Evolutionary conservation across 2,888 invertebrate genomes (phyloP), one percentile per base, ranked within the genome.

Genomic region (Ophion obscuratus): DNA sequence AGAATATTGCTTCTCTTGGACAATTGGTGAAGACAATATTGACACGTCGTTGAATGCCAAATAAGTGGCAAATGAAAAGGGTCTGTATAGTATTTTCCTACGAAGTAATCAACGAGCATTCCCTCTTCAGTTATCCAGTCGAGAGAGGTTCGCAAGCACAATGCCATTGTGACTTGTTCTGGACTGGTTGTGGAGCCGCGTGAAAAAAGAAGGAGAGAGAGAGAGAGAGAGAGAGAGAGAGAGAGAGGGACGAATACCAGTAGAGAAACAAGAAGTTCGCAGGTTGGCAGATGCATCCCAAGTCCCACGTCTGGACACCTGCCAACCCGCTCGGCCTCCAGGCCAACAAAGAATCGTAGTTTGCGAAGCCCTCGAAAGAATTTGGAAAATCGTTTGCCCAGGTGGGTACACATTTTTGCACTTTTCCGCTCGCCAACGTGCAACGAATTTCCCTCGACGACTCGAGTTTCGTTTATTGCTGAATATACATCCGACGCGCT

Each of bases 271-370:
- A 73, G 68, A 74, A 68, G 47, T 17, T 61, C 82, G 88, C 90
- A 89, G 89, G 90, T 89, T 89, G 87, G 91, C 92, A 92, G 92
- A 92, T 92, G 92, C 89, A 89, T 87, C 88, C 85, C 64, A 77
- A 77, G 87, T 82, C 81, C 78, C 84, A 70, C 80, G 80, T 83
- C 88, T 87, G 87, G 89, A 87, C 91, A 91, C 88, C 91, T 92
- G 92, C 92, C 89, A 90, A 88, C 90, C 88, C 88, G 89, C 85
- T 80, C 83, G 68, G 68, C 79, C 71, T 53, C 11, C 31, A 62
- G 47, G 62, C 62, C 62, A 64, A 74, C 87, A 89, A 90, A 89
- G 91, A 85, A 73, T 44, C 85, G 71, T 62, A 66, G 53, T 53
- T 17, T 61, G 78, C 83, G 61, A 73, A 68, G 44, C 66, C 67